Evolutionary conservation across 2,113 vertebrate species (phyloP).

Genomic region (Bos javanicus): DNA sequence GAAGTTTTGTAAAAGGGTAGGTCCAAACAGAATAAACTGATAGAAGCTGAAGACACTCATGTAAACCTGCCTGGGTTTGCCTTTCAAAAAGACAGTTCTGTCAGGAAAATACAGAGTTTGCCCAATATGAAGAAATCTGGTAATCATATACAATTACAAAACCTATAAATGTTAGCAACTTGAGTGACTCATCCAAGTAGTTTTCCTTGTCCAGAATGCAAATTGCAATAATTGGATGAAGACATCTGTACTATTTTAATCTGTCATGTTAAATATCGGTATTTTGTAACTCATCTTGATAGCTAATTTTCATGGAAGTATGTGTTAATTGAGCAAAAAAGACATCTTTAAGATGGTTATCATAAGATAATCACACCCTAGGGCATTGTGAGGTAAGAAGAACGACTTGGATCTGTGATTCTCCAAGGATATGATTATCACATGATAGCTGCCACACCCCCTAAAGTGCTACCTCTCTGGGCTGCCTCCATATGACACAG

Average conservation of each 20-base stretch:
- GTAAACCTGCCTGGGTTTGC: slow-evolving; percentile 35
- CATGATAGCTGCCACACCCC: slow-evolving; percentile 63
- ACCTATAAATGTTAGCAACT: slow-evolving; percentile 73
- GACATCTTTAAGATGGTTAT: slow-evolving; percentile 78
- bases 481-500: slow-evolving; percentile 28
- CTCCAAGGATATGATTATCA: slow-evolving; percentile 76
- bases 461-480: slow-evolving; percentile 25
- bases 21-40: slow-evolving; percentile 53
- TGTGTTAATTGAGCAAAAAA: slow-evolving; percentile 81
- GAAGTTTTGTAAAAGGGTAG: slow-evolving; percentile 53
- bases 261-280: slow-evolving; percentile 77
- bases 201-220: slow-evolving; percentile 75
- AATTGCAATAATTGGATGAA: slow-evolving; percentile 78
- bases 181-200: slow-evolving; percentile 70
- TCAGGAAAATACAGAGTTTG: slow-evolving; percentile 40
- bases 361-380: slow-evolving; percentile 77
- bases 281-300: slow-evolving; percentile 78
- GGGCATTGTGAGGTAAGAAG: slow-evolving; percentile 68
- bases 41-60: not conserved
- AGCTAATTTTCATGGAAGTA: slow-evolving; percentile 78
- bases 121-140: slow-evolving; percentile 53
- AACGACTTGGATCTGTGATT: slow-evolving; percentile 68
- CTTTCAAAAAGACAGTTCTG: slow-evolving; percentile 53
- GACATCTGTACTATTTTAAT: slow-evolving; percentile 74
- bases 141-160: slow-evolving; percentile 64